Evolutionary conservation across 2,888 invertebrate species (phyloP).

Genomic region (Argyresthia albistria): DNA sequence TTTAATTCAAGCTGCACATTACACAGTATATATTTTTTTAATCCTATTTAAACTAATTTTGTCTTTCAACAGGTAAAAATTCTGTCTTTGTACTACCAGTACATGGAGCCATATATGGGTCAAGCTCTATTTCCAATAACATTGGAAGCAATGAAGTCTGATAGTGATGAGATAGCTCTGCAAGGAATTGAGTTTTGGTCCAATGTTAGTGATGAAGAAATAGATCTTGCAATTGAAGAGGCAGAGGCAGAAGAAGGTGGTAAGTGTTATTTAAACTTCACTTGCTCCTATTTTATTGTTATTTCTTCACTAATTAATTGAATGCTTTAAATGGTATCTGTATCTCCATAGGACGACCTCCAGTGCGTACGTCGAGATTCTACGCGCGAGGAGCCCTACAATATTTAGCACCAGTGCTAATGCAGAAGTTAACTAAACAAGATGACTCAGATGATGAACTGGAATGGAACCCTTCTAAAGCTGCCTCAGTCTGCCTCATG

Average conservation of each 20-base stretch:
- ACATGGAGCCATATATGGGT: slow-evolving; percentile 99
- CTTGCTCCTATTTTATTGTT: neutral
- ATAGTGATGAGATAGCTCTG: slow-evolving; percentile 94
- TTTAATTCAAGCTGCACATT: too few relatives aligned
- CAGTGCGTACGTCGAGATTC: slow-evolving; percentile 91
- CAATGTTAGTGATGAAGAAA: slow-evolving; percentile 99
- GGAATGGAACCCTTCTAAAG: slow-evolving; percentile 99
- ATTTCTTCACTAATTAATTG: neutral
- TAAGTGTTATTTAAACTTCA: slow-evolving; percentile 16
- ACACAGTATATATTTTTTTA: neutral
- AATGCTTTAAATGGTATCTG: slow-evolving; percentile 6
- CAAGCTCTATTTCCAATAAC: slow-evolving; percentile 98
- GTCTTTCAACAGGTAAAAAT: slow-evolving; percentile 78
- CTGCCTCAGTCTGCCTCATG: slow-evolving; percentile 99
- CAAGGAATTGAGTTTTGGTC: slow-evolving; percentile 99
- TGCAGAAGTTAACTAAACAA: slow-evolving; percentile 95
- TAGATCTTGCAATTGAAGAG: slow-evolving; percentile 94
- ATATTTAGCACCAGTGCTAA: slow-evolving; percentile 93
- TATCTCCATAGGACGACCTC: slow-evolving; percentile 81
- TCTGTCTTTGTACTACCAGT: slow-evolving; percentile 97
- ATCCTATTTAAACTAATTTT: neutral
- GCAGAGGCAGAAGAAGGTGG: slow-evolving; percentile 92
- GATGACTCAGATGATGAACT: slow-evolving; percentile 98
- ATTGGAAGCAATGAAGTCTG: slow-evolving; percentile 97
- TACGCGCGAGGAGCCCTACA: slow-evolving; percentile 99